Evolutionary conservation across 1,140 invertebrate genomes (phyloP), one percentile per base, ranked within the genome.

Genomic region (Aphaenogaster rudis): DNA sequence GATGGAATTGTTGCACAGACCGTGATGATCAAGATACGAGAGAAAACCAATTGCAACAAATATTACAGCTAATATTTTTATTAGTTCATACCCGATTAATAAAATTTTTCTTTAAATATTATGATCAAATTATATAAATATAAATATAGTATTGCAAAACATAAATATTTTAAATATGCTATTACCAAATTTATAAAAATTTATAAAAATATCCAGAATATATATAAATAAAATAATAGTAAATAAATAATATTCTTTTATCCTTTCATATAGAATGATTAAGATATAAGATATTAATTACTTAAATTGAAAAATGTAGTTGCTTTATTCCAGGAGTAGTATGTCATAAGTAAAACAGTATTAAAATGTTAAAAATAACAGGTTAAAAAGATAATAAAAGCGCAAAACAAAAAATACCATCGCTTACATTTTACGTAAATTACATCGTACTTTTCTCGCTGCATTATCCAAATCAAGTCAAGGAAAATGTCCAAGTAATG

Each of bases 51-150:
- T 39, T 52, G 63, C 21, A 50, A 45, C 15, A 9, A 71, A 45
- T 81, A 81, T 69, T 71, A 71, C 6, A 33, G n/a, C 5, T 8
- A 39, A 21, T 57, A 81, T 81, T 67, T 39, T 71, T 15, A 15
- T n/a, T 71, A 54, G 15, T 45, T 50, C 15, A 39, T 45, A 28
- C 17, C 9, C 21, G 21, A 64, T 78, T 78, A 64, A n/a, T 81
- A 36, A 81, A 84, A 45, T 2, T 7, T 45, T 36, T 48, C 36
- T 78, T 48, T 0, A 4, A 45, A 79, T 79, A 21, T n/a, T 21
- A 15, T 21, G 1, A 21, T 33, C 1, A 5, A 79, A 13, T 64
- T 61, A 78, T 13, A 15, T 76, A 45, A 74, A 74, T 33, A n/a
- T 7, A 15, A n/a, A 64, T 39, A 64, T 0, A 2, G 28, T 72